Evolutionary conservation across 1,140 invertebrate species (phyloP).

Genomic region (Diploscapter pachys): DNA sequence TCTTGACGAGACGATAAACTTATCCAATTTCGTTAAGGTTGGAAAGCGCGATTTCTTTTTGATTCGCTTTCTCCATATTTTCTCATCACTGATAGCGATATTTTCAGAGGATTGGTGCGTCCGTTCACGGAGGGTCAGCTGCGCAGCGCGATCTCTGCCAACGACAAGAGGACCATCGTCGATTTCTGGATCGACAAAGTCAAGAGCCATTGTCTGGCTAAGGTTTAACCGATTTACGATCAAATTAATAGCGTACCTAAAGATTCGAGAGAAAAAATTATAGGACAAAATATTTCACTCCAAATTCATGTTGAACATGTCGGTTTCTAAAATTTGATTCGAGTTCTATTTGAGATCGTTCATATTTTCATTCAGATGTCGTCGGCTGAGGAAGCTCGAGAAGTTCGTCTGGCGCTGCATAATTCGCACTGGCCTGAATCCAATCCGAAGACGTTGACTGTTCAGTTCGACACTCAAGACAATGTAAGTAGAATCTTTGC

Average conservation of each 20-base stretch:
- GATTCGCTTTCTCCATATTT: too few species aligned
- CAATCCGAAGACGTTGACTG: slow-evolving; percentile 33
- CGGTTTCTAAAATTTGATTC: neutral
- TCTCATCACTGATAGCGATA: too few species aligned
- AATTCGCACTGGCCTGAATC: slow-evolving; percentile 38
- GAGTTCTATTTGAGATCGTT: too few species aligned
- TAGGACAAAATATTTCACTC: slow-evolving; percentile 23
- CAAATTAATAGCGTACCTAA: too few species aligned
- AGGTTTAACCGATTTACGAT: slow-evolving; percentile 23
- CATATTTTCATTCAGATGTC: slow-evolving; percentile 34
- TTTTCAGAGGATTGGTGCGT: slow-evolving; percentile 35
- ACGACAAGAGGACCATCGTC: slow-evolving; percentile 34
- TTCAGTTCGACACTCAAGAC: slow-evolving; percentile 42
- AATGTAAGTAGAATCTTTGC: slow-evolving; percentile 27
- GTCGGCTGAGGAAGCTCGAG: slow-evolving; percentile 41
- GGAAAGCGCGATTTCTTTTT: too few species aligned
- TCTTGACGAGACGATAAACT: too few species aligned
- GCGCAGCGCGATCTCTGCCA: slow-evolving; percentile 32
- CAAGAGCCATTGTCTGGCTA: slow-evolving; percentile 50
- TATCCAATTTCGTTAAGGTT: too few species aligned
- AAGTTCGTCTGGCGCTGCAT: slow-evolving; percentile 39
- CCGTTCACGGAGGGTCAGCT: slow-evolving; percentile 41
- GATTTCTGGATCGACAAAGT: slow-evolving; percentile 51
- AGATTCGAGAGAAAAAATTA: slow-evolving; percentile 1
- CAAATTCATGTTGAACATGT: neutral